Evolutionary conservation across 2,797 vertebrate species (phyloP), one percentile per base, ranked within the genome.

Genomic region (Acrossocheilus wenchowensis): DNA sequence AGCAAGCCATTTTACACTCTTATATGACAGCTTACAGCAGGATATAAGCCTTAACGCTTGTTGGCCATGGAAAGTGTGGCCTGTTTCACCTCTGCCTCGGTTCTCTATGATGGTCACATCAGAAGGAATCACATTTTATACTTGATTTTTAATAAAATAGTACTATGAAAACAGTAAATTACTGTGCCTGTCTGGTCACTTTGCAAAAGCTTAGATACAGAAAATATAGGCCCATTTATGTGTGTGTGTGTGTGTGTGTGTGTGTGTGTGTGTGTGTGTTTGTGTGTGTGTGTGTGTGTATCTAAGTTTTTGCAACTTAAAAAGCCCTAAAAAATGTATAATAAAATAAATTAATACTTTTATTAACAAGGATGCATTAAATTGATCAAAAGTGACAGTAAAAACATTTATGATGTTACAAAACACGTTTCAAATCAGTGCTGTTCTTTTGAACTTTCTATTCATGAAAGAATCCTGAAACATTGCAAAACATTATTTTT

Each of bases 1-100:
- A 96, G 95, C 96, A 97, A 96, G 94, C 96, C 96, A 97, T 97
- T 97, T 97, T 91, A 95, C 94, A 88, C 74, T 83, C 88, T 92
- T 92, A 89, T 92, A 89, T 95, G 94, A 95, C 95, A 95, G 94
- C 94, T 95, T 95, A 96, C 95, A 92, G 93, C 92, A 93, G 94
- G 95, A 95, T 94, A 95, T 93, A 93, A 89, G 91, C 91, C 92
- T 94, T 94, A 95, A 95, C 93, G 92, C 94, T 93, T 89, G 92
- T 90, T 92, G 91, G 93, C 92, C 92, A 91, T 36, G 72, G 57
- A 83, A 75, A 75, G 72, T 5, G 91, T 92, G 94, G 94, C 92
- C 93, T 91, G 17, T 45, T 45, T 43, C 71, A 57, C 45, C 66
- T 69, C 64, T 69, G 64, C 48, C 36, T 54, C 2, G 11, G 19